Evolutionary conservation across 2,113 vertebrate species (phyloP).

Genomic region (Tupaia chinensis): DNA sequence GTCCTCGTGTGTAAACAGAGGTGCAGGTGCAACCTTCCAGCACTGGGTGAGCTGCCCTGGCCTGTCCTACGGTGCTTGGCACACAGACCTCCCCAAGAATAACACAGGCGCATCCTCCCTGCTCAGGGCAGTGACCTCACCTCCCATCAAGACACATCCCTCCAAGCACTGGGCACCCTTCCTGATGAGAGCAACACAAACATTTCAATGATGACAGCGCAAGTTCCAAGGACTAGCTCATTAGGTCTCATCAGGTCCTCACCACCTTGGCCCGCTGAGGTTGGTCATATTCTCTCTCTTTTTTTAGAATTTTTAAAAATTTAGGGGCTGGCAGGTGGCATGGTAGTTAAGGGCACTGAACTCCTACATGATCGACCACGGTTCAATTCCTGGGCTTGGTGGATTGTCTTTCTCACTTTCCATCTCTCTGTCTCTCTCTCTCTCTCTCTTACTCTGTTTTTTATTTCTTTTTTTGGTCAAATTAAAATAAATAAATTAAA

Average conservation of each 20-base stretch:
- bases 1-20: background rate
- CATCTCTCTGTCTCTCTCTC: no score
- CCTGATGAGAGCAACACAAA: accelerated
- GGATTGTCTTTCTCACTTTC: no score
- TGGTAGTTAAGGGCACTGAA: no score
- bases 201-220: accelerated
- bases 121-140: background rate
- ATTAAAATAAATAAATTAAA: no score
- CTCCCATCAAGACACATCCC: background rate
- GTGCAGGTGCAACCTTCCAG: accelerated
- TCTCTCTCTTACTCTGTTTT: no score
- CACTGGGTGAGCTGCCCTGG: background rate
- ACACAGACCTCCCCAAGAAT: background rate
- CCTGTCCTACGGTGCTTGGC: accelerated
- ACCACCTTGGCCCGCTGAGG: accelerated
- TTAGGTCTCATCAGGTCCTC: accelerated
- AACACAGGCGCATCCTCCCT: no score
- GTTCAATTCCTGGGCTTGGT: no score
- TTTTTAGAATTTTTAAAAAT: no score
- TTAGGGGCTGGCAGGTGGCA: no score
- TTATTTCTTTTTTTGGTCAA: no score
- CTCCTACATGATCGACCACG: no score
- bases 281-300: background rate
- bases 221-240: accelerated
- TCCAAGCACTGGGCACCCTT: background rate